Base-by-base conservation (phyloP, 2,888 invertebrate genomes). In the Plagodis pulveraria region DNA sequence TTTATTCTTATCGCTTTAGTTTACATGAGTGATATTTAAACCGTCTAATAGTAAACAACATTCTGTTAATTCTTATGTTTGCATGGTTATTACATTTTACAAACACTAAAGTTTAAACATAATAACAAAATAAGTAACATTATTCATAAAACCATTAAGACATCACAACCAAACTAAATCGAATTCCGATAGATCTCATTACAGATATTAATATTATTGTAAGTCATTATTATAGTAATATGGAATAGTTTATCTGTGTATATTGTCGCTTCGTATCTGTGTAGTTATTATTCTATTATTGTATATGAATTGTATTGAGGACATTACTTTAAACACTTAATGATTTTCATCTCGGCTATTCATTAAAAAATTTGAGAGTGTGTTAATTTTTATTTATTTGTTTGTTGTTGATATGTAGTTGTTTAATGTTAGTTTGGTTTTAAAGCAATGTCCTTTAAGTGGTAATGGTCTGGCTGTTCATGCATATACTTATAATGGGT, bases 401-500 rank as follows among this genome's bases (percentile, higher is more conserved):
- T 6, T 11, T 5, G 2, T 36, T 36, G 6, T 36, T 36, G 36
- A 36, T 8, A 6, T 8, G 9, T 40, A 40, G 10, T 40, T 10
- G 10, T 10, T 10, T 40, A 1, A 58, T 51, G 22, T 53, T 61
- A 50, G 6, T 6, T 42, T 42, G 59, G 59, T 70, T 67, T 75
- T 80, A 71, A 77, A 81, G 67, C 77, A 75, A 73, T 81, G 76
- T 80, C 73, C 73, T 67, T 58, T 73, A 46, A 59, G 50, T 74
- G 80, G 81, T 78, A 77, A 78, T 78, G 81, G 78, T 82, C 71
- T 85, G 86, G 85, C 84, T 87, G 83, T 82, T 84, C 71, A 75
- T 84, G 84, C 84, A 80, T 89, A 83, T 80, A 82, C 65, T 41
- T 90, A 85, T 89, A 87, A 79, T 83, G 86, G 84, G 81, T 74